Conservation (phyloP, 2,888 invertebrate species). For the Scaptomyza parva region DNA sequence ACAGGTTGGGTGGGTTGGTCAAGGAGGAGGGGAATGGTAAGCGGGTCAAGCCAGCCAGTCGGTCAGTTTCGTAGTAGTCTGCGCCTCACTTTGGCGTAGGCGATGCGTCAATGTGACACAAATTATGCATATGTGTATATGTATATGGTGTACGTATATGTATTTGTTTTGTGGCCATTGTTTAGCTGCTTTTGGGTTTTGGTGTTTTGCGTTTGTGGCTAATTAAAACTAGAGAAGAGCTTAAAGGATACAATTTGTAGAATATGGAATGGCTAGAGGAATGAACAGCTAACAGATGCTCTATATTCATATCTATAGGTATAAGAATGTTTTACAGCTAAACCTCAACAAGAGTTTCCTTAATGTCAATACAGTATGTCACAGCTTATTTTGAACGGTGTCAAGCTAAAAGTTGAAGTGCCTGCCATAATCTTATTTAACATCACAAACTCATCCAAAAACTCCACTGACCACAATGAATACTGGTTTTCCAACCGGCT, state of each 20-base stretch:
- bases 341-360: too few species aligned
- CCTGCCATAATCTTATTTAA: too few species aligned
- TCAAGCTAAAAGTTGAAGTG: too few species aligned
- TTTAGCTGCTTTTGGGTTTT: conserved; percentile 25
- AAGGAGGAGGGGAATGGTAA: not conserved
- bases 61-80: not conserved
- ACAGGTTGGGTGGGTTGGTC: not conserved
- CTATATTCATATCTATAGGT: not conserved
- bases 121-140: conserved; percentile 20
- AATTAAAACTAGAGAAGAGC: conserved; percentile 58
- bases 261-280: not conserved
- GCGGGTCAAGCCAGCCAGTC: not conserved
- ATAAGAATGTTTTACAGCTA: too few species aligned
- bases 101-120: conserved; percentile 40
- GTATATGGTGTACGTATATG: too few species aligned
- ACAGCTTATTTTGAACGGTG: too few species aligned
- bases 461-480: too few species aligned
- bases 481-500: too few species aligned
- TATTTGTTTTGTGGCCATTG: conserved; percentile 25
- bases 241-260: conserved; percentile 9
- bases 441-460: too few species aligned
- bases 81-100: not conserved
- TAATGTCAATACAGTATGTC: too few species aligned
- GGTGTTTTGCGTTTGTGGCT: conserved; percentile 39
- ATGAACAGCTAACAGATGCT: not conserved